A percentile compares a stretch with the other conserved stretches of the same genome.
phyloP scores from a whole-genome alignment of 2,888 invertebrate genomes.

The Athetis lepigone region DNA sequence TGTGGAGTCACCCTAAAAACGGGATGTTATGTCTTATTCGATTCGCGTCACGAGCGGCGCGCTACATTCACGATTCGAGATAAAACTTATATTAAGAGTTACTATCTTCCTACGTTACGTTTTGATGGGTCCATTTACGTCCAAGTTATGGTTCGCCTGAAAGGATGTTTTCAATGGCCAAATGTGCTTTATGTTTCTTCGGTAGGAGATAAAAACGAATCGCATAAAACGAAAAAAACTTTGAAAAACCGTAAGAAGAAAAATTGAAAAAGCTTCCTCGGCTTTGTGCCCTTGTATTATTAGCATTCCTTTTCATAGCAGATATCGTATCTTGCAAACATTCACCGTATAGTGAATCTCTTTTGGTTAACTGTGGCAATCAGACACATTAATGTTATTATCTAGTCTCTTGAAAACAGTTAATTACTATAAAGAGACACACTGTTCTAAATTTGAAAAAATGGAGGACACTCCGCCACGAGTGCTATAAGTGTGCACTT shows the following conservation, averaged over 20 bases:
- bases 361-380: too few relatives aligned
- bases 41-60: constrained; percentile 64
- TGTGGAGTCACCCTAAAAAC: constrained; percentile 51
- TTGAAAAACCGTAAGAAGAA: constrained; percentile 1
- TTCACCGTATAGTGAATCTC: not conserved
- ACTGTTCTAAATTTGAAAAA: too few relatives aligned
- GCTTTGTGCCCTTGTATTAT: not conserved
- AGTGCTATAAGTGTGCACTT: too few relatives aligned
- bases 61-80: constrained; percentile 64
- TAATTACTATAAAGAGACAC: too few relatives aligned
- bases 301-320: not conserved
- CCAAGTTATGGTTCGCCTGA: constrained; percentile 54
- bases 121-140: constrained; percentile 66
- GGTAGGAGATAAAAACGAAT: constrained; percentile 37
- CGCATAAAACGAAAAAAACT: constrained; percentile 27
- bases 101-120: constrained; percentile 64
- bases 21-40: constrained; percentile 53
- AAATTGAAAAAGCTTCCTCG: not conserved
- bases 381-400: too few relatives aligned
- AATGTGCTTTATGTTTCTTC: constrained; percentile 38
- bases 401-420: too few relatives aligned
- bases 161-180: constrained; percentile 50
- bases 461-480: too few relatives aligned
- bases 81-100: constrained; percentile 70
- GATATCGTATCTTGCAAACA: not conserved